Base-by-base conservation (phyloP, 2,113 vertebrate genomes). In the Rana temporaria region DNA sequence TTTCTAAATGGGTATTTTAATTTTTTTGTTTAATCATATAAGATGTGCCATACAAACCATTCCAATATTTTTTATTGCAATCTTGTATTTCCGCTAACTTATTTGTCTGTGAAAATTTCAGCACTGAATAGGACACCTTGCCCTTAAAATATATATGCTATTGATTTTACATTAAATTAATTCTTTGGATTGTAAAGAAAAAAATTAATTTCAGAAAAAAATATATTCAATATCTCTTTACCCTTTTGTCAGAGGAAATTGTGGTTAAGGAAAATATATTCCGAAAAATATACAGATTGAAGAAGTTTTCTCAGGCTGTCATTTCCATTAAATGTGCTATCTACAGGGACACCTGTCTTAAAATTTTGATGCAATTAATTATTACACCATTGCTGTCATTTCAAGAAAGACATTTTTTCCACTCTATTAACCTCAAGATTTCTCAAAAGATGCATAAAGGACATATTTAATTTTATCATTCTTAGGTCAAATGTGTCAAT, bases 261-360 rank as follows among this genome's bases (percentile, higher is more conserved):
- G 24, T 24, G 19, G 11, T 16, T 22, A 48, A 11, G 9, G 38
- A 53, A 38, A 52, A 34, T 68, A 42, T 68, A 68, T 68, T 68
- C 32, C 6, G 34, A 32, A 68, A 19, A 38, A 38, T 19, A 19
- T 68, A 19, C 34, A 38, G 48, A 48, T 17, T 22, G 20, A 52
- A 20, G 26, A 55, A 26, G 7, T 72, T 32, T 74, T 48, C 55
- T 62, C 38, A 52, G 17, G 14, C 52, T 79, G n/a, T 16, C 78
- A 62, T 71, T 79, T 70, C 67, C 52, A 53, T 79, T 60, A 66
- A 69, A 65, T 69, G n/a, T 18, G 26, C 66, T 79, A 69, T 79
- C 65, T 60, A 18, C n/a, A 24, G 15, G 38, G 67, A 80, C 78
- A 80, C 78, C 78, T 80, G 78, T 67, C 20, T 71, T 60, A 69